These are phyloP conservation scores for Oscheius sp. DNA, from an alignment of 2,888 invertebrate genomes.

Conservation along the genomic window DNA sequence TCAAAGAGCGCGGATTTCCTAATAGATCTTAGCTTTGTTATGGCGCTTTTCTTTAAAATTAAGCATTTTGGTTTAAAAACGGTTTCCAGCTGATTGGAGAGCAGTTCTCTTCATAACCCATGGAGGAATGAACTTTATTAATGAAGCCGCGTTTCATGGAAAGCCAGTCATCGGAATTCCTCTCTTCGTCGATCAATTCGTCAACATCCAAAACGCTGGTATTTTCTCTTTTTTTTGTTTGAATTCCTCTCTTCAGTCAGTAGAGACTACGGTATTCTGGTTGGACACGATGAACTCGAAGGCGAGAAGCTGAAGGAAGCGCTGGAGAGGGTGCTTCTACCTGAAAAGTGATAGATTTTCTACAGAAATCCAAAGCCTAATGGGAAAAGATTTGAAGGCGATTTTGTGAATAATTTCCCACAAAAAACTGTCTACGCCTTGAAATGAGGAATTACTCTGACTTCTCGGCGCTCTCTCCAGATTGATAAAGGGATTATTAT, in stretches of 20 bases:
- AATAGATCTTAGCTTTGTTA: too few relatives aligned
- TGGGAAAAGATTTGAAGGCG: too few relatives aligned
- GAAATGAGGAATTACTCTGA: too few relatives aligned
- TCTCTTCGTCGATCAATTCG: conserved; percentile 16
- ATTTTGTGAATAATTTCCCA: too few relatives aligned
- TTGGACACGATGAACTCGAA: background rate
- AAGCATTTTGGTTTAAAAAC: too few relatives aligned
- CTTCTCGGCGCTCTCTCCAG: too few relatives aligned
- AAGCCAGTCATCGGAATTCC: conserved; percentile 20
- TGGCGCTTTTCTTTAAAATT: too few relatives aligned
- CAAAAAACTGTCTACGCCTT: too few relatives aligned
- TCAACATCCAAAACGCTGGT: conserved; percentile 23
- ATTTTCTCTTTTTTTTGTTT: background rate
- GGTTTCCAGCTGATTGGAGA: conserved; percentile 16
- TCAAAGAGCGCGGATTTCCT: too few relatives aligned
- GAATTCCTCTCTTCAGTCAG: background rate
- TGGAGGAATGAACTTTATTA: conserved; percentile 26
- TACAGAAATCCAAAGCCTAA: too few relatives aligned
- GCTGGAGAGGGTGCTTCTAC: background rate
- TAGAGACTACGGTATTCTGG: conserved; percentile 4
- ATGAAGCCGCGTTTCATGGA: conserved; percentile 8
- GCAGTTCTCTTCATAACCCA: conserved; percentile 14
- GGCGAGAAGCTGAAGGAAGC: background rate
- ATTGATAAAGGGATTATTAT: too few relatives aligned
- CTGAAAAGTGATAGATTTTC: too few relatives aligned